These are phyloP conservation scores for Laticauda colubrina DNA, from an alignment of 2,113 vertebrate genomes.

Conservation along the genomic window DNA sequence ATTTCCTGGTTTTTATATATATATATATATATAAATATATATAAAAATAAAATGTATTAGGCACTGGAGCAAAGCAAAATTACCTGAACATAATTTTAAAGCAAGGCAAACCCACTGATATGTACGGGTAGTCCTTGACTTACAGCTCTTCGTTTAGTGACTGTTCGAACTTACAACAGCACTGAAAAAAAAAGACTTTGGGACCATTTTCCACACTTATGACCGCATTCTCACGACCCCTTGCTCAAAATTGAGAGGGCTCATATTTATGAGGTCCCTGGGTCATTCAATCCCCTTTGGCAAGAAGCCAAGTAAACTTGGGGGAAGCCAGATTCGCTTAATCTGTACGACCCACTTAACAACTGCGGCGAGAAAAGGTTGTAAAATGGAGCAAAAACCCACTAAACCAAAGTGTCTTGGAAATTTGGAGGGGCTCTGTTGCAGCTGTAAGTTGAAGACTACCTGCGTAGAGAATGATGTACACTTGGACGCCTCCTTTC, in stretches of 20 bases:
- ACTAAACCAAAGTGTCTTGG: too few species aligned
- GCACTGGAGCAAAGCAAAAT: neutral
- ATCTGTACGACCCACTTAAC: too few species aligned
- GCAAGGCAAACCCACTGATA: neutral
- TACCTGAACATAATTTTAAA: neutral
- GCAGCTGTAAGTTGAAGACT: too few species aligned
- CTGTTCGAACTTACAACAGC: neutral
- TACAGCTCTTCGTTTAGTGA: neutral
- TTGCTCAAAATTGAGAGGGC: neutral
- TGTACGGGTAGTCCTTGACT: neutral
- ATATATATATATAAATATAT: too few species aligned
- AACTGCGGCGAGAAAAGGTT: too few species aligned
- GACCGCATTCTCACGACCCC: too few species aligned
- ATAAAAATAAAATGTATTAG: neutral
- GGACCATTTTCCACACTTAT: neutral
- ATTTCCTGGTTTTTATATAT: neutral
- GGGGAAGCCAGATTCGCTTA: too few species aligned
- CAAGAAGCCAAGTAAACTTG: neutral
- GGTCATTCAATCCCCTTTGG: neutral
- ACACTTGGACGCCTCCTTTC: neutral
- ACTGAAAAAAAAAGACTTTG: neutral
- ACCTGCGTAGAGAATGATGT: rapidly evolving
- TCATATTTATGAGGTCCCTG: neutral
- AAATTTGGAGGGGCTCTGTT: too few species aligned
- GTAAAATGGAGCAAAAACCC: too few species aligned